A percentile compares a stretch with the other conserved stretches of the same genome.
Conservation (phyloP, 2,797 vertebrate genomes). For the Molossus alvarezi region DNA sequence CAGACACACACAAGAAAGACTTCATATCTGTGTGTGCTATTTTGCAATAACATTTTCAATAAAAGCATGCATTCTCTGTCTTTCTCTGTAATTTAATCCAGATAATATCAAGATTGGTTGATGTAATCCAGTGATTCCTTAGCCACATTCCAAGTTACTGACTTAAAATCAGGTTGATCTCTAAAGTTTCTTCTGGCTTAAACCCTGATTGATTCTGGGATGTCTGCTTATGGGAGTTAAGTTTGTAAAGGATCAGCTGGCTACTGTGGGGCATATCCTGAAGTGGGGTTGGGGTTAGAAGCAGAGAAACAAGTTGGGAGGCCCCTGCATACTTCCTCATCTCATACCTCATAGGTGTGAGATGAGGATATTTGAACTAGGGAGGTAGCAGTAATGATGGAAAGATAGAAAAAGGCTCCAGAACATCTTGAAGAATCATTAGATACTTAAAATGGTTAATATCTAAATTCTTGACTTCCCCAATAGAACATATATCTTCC, state of each 20-base stretch:
- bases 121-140: neutral
- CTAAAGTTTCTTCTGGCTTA: conserved; percentile 9
- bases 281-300: neutral
- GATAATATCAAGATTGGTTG: neutral
- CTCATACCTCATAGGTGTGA: neutral
- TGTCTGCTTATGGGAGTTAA: neutral
- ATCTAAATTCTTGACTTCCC: conserved; percentile 65
- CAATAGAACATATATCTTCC: conserved; percentile 17
- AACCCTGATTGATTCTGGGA: neutral
- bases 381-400: neutral
- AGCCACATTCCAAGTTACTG: conserved; percentile 1
- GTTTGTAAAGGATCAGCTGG: neutral
- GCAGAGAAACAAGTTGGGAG: neutral
- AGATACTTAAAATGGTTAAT: neutral
- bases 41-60: neutral
- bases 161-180: conserved; percentile 2
- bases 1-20: neutral
- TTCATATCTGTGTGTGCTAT: neutral
- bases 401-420: neutral
- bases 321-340: neutral
- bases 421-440: conserved; percentile 2
- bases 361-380: neutral
- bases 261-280: neutral
- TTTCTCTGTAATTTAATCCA: conserved; percentile 22
- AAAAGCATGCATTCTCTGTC: neutral